Base-by-base conservation (phyloP, 2,888 invertebrate genomes). In the Cosmopolites sordidus region DNA sequence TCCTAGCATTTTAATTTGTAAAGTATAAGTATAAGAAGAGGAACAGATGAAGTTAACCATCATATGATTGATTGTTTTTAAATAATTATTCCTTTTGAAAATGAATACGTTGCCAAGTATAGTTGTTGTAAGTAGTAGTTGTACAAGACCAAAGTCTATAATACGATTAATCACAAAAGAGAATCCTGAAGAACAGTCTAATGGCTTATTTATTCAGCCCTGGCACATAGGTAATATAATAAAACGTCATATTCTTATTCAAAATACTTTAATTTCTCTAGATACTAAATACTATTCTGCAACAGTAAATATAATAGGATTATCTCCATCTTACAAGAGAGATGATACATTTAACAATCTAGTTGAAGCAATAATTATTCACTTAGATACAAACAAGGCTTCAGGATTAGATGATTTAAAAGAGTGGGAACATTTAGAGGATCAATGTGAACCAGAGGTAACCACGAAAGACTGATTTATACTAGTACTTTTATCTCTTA, bases 271-370 rank as follows among this genome's bases (percentile, higher is more conserved):
- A 5, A 22, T 22, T 22, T 22, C 40, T 56, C 22, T 51, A 54
- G 79, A 83, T 59, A 87, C 84, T 33, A 88, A 87, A 70, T 88
- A 88, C 73, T 88, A 87, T 65, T 78, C 79, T 40, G 79, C 84
- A 9, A 76, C 81, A 65, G 77, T 86, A 27, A 71, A 78, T 58
- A 63, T 87, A 15, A 79, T 82, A 62, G 73, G 78, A 0, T 71
- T 81, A 44, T 76, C 63, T 65, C 71, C 62, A 72, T 51, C 78
- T 56, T 75, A 75, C 22, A 69, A 76, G 47, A 73, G 79, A 16
- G 72, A 73, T 54, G 70, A 78, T 59, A 69, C 74, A 37, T 72
- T 79, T 61, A 72, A 75, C 9, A 68, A 75, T 38, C 68, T 69
- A 48, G 77, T 84, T 3, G 80, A 86, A 68, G 86, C 84, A 15